Evolutionary conservation across 92 coral and sea anemone genomes (phyloP).

Genomic region (Umimayanthus chanpuru): DNA sequence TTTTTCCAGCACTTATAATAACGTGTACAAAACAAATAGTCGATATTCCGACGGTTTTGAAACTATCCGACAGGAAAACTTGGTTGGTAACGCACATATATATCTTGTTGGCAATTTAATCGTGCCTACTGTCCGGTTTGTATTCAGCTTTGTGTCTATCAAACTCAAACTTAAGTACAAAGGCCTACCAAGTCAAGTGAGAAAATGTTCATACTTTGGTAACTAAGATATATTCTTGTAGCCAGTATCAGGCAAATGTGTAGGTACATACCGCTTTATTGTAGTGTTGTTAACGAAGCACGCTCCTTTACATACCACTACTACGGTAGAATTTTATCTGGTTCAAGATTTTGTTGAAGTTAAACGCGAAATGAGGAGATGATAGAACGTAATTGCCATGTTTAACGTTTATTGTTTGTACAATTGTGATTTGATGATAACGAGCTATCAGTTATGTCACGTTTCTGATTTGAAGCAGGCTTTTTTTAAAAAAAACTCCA

Average conservation of each 20-base stretch:
- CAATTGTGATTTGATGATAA: not conserved
- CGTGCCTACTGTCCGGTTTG: not conserved
- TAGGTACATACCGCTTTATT: no score
- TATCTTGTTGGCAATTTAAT: not conserved
- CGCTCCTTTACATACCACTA: not conserved
- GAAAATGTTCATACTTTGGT: no score
- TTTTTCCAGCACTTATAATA: not conserved
- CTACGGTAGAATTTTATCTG: not conserved
- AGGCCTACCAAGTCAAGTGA: no score
- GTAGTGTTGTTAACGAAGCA: not conserved
- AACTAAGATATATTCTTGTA: no score
- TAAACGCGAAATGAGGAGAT: not conserved
- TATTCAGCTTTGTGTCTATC: not conserved
- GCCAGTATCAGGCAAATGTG: no score
- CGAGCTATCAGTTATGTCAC: not conserved
- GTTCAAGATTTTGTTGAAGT: not conserved
- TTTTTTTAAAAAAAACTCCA: no score
- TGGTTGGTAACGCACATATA: not conserved
- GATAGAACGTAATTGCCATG: not conserved
- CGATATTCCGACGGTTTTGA: not conserved
- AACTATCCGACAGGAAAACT: not conserved
- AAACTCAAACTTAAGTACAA: no score
- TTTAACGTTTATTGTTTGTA: not conserved
- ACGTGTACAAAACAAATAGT: not conserved
- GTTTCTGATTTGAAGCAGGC: not conserved